A percentile compares a stretch with the other conserved stretches of the same genome.
phyloP scores from a whole-genome alignment of 2,113 vertebrate genomes.

The Myiozetetes cayanensis region DNA sequence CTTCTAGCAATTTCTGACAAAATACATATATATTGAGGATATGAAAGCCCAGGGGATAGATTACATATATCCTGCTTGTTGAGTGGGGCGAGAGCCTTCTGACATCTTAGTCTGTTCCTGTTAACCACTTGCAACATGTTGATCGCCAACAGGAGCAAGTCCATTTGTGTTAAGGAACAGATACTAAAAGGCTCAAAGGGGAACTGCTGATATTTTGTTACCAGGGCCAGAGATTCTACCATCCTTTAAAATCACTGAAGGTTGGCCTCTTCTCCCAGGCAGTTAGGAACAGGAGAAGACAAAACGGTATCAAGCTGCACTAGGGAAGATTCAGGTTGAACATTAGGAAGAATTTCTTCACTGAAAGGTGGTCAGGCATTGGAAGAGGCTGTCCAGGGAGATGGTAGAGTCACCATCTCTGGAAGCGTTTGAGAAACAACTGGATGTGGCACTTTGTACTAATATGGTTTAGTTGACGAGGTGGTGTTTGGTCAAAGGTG shows the following conservation, averaged over 20 bases:
- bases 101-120: not conserved
- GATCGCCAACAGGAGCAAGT: not conserved
- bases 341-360: not conserved
- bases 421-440: not conserved
- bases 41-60: not conserved
- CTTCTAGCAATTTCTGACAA: constrained; percentile 1
- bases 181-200: not conserved
- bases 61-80: not conserved
- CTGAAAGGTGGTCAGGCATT: not conserved
- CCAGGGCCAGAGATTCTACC: not conserved
- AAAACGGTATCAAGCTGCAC: rapidly evolving
- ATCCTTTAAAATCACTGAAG: not conserved
- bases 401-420: not conserved
- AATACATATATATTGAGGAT: not conserved
- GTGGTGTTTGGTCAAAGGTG: not conserved
- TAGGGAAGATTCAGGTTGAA: not conserved
- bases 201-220: not conserved
- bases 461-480: not conserved
- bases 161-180: not conserved
- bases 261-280: not conserved
- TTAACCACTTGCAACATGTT: not conserved
- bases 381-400: not conserved
- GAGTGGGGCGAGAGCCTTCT: not conserved
- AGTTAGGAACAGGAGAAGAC: not conserved
- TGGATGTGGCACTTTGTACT: not conserved